phyloP scores from a whole-genome alignment of 2,113 vertebrate species.

The Penelope pileata region DNA sequence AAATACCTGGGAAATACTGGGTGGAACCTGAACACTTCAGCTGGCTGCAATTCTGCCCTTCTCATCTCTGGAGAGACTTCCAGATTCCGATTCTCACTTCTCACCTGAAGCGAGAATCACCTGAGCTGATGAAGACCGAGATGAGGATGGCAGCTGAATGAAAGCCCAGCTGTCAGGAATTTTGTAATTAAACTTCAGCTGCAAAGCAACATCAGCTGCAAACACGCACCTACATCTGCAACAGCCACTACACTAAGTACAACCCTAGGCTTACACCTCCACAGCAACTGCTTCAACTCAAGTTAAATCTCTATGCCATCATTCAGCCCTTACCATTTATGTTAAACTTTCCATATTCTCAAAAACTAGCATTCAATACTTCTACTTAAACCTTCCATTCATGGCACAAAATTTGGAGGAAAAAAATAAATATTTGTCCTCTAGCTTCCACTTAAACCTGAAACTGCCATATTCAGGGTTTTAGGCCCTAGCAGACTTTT shows the following conservation, averaged over 20 bases:
- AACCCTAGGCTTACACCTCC: not conserved
- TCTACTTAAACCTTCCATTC: not conserved
- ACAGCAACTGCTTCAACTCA: not conserved
- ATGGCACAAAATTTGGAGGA: not conserved
- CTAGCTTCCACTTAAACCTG: not conserved
- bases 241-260: not conserved
- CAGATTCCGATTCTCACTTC: slow-evolving; percentile 21
- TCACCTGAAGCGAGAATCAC: not conserved
- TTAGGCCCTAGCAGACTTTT: not conserved
- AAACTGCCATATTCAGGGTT: not conserved
- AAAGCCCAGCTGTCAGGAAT: not conserved
- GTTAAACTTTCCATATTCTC: not conserved
- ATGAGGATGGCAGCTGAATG: slow-evolving; percentile 23
- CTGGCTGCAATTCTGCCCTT: not conserved
- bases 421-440: not conserved
- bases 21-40: not conserved
- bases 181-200: not conserved
- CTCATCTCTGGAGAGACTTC: not conserved
- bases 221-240: not conserved
- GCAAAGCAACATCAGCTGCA: slow-evolving; percentile 38
- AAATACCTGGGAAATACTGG: not conserved
- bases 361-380: not conserved
- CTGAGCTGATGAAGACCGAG: slow-evolving; percentile 26
- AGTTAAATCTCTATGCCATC: not conserved
- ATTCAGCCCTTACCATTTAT: not conserved